phyloP scores from a whole-genome alignment of 2,797 vertebrate species.

The Bucorvus abyssinicus region DNA sequence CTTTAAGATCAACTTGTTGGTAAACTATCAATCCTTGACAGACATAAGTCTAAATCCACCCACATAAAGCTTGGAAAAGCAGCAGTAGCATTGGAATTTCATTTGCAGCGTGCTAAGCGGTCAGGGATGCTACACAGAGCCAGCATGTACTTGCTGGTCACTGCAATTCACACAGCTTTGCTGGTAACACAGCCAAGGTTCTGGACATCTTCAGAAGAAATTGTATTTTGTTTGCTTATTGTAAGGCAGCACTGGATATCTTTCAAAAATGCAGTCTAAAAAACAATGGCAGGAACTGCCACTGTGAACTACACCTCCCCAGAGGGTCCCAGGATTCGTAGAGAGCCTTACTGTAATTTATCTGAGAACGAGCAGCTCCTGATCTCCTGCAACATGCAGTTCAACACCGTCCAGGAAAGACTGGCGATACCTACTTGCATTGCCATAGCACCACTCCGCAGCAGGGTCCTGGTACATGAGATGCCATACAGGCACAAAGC shows the following conservation, averaged over 20 bases:
- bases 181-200: background rate
- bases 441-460: background rate
- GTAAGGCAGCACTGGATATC: background rate
- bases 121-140: background rate
- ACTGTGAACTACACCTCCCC: background rate
- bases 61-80: background rate
- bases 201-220: background rate
- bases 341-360: background rate
- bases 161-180: background rate
- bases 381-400: background rate
- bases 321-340: background rate
- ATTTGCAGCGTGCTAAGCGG: background rate
- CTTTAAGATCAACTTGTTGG: background rate
- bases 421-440: background rate
- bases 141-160: background rate
- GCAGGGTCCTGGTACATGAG: background rate
- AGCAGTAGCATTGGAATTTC: background rate
- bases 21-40: background rate
- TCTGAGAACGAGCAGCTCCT: background rate
- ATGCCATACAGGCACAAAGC: background rate
- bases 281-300: constrained; percentile 27
- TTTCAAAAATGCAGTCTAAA: background rate
- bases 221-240: background rate
- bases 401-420: background rate
- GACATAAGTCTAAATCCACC: background rate